Base-by-base conservation (phyloP, 2,113 vertebrate species). In the Ctenomys sociabilis region DNA sequence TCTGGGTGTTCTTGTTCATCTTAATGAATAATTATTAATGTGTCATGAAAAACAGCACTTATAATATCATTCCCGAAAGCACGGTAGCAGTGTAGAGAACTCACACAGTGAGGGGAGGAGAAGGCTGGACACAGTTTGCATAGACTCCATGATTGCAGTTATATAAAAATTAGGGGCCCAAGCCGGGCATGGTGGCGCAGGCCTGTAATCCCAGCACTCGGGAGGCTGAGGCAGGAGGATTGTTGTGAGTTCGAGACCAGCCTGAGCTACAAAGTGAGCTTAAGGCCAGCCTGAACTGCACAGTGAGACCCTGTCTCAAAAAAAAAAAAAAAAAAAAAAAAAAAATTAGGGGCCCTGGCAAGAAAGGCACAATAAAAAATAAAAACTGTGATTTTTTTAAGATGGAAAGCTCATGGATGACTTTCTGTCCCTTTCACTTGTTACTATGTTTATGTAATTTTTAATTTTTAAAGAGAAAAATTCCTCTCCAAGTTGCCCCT, bases 11-110 rank as follows among this genome's bases (percentile, higher is more conserved):
- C 90, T 93, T 85, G 93, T 96, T 96, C 97, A 85, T 96, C 92
- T 93, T 96, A 96, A 96, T 85, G 85, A 97, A 95, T 96, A 97
- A 97, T 95, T 96, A 94, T 93, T 93, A 93, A 87, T 81, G 83
- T 93, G 84, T 88, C 68, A 86, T 82, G 89, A 95, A 94, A 96
- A 95, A 64, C 78, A 90, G 49, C 57, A 35, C 24, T 84, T 84
- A 77, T 52, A 72, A 52, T 40, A 82, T 63, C 81, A 66, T 52
- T 81, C 91, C 83, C n/a, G 24, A 82, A 92, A 94, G 37, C 84
- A 77, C 81, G 73, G 63, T 10, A 59, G 70, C 75, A 70, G 75
- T 77, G 61, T 70, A 88, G 66, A 80, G 88, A 75, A 84, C 52
- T 89, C 78, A 52, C 63, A 64, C 45, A 35, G 59, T 93, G 75